These are phyloP conservation scores for Platyscapa corneri DNA, from an alignment of 1,140 invertebrate species.

Conservation along the genomic window DNA sequence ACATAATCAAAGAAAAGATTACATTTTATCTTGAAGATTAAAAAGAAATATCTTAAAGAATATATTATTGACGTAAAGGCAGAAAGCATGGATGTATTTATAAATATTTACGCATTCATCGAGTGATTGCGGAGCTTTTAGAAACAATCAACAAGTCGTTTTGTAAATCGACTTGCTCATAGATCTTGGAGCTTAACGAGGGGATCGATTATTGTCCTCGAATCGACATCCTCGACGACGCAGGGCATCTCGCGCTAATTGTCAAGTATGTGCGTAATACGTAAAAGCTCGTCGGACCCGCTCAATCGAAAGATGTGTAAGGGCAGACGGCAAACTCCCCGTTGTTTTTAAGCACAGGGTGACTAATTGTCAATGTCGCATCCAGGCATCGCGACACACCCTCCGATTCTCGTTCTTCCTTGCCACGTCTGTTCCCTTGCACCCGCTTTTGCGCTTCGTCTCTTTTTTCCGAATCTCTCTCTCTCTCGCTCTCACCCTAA, in stretches of 20 bases:
- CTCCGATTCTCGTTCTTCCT: conserved; percentile 58
- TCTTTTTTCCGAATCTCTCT: not conserved
- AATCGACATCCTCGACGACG: not conserved
- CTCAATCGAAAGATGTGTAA: conserved; percentile 14
- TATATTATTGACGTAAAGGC: too few species aligned
- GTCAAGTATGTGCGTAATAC: conserved; percentile 21
- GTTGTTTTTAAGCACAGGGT: conserved; percentile 73
- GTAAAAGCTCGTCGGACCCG: not conserved
- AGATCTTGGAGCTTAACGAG: not conserved
- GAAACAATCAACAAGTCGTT: too few species aligned
- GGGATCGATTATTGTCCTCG: not conserved
- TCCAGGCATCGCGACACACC: conserved; percentile 72
- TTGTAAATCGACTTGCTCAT: not conserved
- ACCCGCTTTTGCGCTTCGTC: not conserved
- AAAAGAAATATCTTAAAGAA: too few species aligned
- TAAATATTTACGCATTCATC: not conserved
- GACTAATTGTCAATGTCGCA: conserved; percentile 74
- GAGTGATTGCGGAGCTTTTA: not conserved
- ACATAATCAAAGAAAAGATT: not conserved
- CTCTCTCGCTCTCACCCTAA: not conserved
- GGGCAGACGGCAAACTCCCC: conserved; percentile 60
- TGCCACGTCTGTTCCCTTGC: conserved; percentile 46
- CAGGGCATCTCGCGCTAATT: conserved; percentile 10
- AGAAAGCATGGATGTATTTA: too few species aligned
- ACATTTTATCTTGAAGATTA: too few species aligned